These are phyloP conservation scores for Apteryx mantelli DNA, from an alignment of 2,113 vertebrate species.

Conservation along the genomic window DNA sequence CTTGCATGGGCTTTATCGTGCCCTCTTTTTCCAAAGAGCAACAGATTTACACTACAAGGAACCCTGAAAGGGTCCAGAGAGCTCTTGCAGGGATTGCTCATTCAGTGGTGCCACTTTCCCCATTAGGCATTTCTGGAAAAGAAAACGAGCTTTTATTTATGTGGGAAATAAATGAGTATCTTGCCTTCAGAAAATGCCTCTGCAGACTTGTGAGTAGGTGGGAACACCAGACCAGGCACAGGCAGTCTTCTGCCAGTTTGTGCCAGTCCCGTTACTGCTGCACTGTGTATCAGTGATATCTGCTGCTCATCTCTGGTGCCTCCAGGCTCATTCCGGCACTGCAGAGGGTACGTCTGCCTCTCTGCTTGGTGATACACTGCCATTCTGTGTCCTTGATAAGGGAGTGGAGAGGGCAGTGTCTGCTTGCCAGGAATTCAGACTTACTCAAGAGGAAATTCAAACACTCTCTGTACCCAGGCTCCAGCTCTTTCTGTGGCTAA, in stretches of 20 bases:
- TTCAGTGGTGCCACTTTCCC: not conserved
- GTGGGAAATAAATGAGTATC: not conserved
- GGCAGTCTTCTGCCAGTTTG: accelerated
- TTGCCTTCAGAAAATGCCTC: not conserved
- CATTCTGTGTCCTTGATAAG: accelerated
- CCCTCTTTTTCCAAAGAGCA: not conserved
- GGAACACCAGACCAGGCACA: not conserved
- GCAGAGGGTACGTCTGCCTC: not conserved
- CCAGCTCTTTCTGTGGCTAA: accelerated
- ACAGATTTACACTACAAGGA: not conserved
- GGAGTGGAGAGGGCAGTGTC: not conserved
- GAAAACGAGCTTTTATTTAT: not conserved
- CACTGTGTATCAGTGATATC: accelerated
- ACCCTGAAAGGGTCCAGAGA: not conserved
- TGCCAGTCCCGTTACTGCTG: accelerated
- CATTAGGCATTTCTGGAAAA: not conserved
- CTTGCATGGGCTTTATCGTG: not conserved
- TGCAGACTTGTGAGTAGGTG: not conserved
- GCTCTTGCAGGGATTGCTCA: not conserved
- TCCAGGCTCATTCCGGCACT: accelerated
- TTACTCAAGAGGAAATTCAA: not conserved
- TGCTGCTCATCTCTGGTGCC: not conserved
- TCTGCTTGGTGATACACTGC: accelerated
- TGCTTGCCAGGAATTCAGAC: accelerated
- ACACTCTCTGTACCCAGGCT: not conserved